These are phyloP conservation scores for Glossosoma conforme DNA, from an alignment of 1,140 invertebrate species.

Conservation along the genomic window DNA sequence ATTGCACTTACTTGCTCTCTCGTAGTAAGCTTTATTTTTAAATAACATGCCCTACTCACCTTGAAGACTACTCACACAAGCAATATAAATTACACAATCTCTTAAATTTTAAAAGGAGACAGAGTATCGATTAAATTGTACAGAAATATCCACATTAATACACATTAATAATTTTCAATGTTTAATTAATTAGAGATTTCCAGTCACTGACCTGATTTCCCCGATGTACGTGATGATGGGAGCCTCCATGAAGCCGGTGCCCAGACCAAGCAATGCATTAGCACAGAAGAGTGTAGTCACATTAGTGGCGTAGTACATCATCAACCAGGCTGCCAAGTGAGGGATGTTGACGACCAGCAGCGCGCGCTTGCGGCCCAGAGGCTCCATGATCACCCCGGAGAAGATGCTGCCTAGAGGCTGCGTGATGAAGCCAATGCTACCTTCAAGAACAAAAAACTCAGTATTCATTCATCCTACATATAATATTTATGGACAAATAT, in stretches of 20 bases:
- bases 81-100: no score
- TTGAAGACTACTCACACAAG: no score
- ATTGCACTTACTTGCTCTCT: no score
- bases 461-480: no score
- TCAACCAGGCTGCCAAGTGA: slow-evolving; percentile 60
- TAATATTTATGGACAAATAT: no score
- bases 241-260: slow-evolving; percentile 53
- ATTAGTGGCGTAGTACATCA: slow-evolving; percentile 55
- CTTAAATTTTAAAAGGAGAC: no score
- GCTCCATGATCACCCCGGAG: slow-evolving; percentile 62
- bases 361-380: slow-evolving; percentile 57
- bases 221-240: slow-evolving; percentile 53
- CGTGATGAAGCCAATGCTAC: slow-evolving; percentile 63
- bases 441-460: slow-evolving; percentile 43
- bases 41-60: no score
- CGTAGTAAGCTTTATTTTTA: no score
- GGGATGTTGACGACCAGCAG: slow-evolving; percentile 65
- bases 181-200: background rate
- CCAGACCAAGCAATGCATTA: slow-evolving; percentile 42
- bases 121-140: no score
- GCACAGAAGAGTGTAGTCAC: slow-evolving; percentile 41
- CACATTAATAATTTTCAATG: no score
- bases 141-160: no score
- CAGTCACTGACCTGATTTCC: slow-evolving; percentile 50
- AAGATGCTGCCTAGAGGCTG: slow-evolving; percentile 64